These are phyloP conservation scores for Ceryle rudis DNA, from an alignment of 2,797 vertebrate species.

Conservation along the genomic window DNA sequence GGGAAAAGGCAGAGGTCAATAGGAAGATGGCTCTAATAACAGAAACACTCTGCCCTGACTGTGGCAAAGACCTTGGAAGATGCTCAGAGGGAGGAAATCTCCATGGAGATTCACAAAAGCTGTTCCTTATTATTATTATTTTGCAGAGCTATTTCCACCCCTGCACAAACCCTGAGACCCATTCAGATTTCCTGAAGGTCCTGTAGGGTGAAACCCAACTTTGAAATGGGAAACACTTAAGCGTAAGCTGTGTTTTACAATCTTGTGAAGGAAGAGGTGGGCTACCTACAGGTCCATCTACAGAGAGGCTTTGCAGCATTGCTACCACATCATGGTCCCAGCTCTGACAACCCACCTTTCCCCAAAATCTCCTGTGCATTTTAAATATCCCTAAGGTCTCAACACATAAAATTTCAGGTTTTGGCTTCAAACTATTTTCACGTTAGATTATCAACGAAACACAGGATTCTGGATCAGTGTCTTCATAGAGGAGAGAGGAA, in stretches of 20 bases:
- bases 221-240: not conserved
- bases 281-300: not conserved
- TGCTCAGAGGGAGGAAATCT: conserved; percentile 6
- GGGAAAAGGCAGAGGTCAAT: not conserved
- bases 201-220: not conserved
- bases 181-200: not conserved
- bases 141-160: not conserved
- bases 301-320: not conserved
- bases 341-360: not conserved
- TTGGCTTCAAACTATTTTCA: not conserved
- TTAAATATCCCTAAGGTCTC: not conserved
- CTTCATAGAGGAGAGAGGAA: not conserved
- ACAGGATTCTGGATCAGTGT: not conserved
- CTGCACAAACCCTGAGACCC: not conserved
- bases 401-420: not conserved
- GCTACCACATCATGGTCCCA: rapidly evolving
- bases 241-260: rapidly evolving
- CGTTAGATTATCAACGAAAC: not conserved
- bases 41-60: not conserved
- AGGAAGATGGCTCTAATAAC: not conserved
- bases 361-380: not conserved
- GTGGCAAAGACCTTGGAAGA: conserved; percentile 14
- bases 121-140: not conserved
- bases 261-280: not conserved
- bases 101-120: not conserved